phyloP scores from a whole-genome alignment of 2,113 vertebrate genomes.

The Rhabdornis inornatus region DNA sequence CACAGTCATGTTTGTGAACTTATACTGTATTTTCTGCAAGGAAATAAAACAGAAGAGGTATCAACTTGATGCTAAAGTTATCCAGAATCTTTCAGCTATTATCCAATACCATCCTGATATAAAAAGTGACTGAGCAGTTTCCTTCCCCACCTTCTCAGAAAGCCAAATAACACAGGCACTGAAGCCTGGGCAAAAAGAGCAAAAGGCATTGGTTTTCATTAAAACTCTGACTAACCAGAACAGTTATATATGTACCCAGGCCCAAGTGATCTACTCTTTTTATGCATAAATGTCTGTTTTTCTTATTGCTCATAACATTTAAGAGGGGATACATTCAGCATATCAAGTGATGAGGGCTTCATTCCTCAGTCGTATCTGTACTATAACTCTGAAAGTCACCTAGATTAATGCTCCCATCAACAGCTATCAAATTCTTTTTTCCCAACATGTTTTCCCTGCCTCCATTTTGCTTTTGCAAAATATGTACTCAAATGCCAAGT shows the following conservation, averaged over 20 bases:
- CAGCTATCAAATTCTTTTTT: neutral
- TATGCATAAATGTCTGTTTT: neutral
- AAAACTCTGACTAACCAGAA: neutral
- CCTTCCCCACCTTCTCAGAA: neutral
- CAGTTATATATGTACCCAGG: neutral
- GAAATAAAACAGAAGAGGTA: neutral
- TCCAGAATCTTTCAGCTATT: neutral
- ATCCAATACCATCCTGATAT: neutral
- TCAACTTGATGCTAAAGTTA: neutral
- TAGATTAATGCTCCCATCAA: neutral
- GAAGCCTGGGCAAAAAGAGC: neutral
- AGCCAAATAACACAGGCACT: neutral
- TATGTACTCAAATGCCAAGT: neutral
- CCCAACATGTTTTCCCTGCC: neutral
- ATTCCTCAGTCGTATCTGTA: neutral
- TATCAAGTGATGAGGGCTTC: neutral
- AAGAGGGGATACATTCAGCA: neutral
- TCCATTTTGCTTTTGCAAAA: neutral
- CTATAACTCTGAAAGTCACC: neutral
- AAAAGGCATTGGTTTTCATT: neutral
- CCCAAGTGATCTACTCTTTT: neutral
- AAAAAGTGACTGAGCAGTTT: neutral
- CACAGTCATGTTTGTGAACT: conserved; percentile 46
- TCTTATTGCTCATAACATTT: neutral
- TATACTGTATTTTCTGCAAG: conserved; percentile 65